Evolutionary conservation across 2,113 vertebrate species (phyloP), one percentile per base, ranked within the genome.

Genomic region (Solea solea): DNA sequence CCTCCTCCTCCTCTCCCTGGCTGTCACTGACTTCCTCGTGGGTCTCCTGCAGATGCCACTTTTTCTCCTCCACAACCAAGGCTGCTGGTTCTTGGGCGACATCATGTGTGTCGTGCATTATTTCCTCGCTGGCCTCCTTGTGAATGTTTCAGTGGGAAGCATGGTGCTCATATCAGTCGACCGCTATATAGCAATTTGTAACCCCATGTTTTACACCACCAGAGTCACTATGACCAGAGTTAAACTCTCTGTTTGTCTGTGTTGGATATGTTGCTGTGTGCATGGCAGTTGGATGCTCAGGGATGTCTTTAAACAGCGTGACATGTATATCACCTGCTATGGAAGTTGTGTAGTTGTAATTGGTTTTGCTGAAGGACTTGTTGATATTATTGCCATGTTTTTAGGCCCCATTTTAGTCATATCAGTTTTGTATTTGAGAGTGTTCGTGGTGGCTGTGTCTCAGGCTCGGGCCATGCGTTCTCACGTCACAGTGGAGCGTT

Each of bases 151-250:
- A 21, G 21, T 21, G 21, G 21, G 21, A 21, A 1, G 21, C 21
- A 21, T 21, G 21, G 21, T 21, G 21, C 21, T 21, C 21, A 21
- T 21, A 21, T 21, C 21, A 21, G 8, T 54, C 11, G 56, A 15
- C 13, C 55, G 55, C 11, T 63, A 63, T 6, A 16, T 72, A n/a
- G 69, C 59, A 11, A 46, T 66, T 45, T 74, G 71, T 65, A n/a
- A 51, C 15, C 46, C 62, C 44, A 15, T 73, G 25, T 9, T 0
- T 12, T 65, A 54, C 76, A 80, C 50, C 44, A 83, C 56, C 44
- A 64, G 61, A 27, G 53, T 81, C 27, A 84, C 82, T 0, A 57
- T 60, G 34, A 66, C 3, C n/a, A 84, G n/a, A 34, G 63, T 64
- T 7, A 0, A 53, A 25, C 50, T 72, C 7, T 57, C 54, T 41